Evolutionary conservation across 2,888 invertebrate genomes (phyloP).

Genomic region (Eucera pruinosa): DNA sequence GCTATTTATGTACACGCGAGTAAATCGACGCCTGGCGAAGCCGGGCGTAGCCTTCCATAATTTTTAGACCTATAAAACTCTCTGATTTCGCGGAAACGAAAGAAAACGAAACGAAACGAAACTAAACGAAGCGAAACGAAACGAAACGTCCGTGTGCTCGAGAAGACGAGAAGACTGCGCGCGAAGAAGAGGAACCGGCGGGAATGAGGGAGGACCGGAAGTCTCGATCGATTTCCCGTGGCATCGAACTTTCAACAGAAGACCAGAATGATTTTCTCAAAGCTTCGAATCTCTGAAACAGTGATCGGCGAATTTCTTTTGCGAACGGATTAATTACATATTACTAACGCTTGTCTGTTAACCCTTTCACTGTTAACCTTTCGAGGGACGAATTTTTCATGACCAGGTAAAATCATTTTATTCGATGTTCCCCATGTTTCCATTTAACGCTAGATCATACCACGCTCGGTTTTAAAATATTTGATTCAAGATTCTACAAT

Average conservation of each 20-base stretch:
- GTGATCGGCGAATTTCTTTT: too few relatives aligned
- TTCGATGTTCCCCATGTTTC: too few relatives aligned
- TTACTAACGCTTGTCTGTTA: too few relatives aligned
- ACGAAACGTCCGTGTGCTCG: slow-evolving; percentile 53
- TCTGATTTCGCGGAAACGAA: slow-evolving; percentile 74
- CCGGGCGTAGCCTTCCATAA: slow-evolving; percentile 80
- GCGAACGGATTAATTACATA: too few relatives aligned
- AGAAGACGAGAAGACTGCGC: slow-evolving; percentile 24
- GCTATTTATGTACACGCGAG: slow-evolving; percentile 81
- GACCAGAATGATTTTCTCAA: slow-evolving; percentile 28
- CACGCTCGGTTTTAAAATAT: too few relatives aligned
- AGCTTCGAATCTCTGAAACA: slow-evolving; percentile 27
- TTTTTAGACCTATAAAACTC: too few relatives aligned
- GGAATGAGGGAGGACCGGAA: not conserved
- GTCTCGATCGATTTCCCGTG: slow-evolving; percentile 10
- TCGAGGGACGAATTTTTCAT: too few relatives aligned
- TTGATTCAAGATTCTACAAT: too few relatives aligned
- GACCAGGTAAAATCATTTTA: too few relatives aligned
- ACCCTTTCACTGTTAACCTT: too few relatives aligned
- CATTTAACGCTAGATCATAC: too few relatives aligned
- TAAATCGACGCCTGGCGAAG: slow-evolving; percentile 74
- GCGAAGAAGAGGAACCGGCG: slow-evolving; percentile 7
- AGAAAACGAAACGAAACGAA: too few relatives aligned
- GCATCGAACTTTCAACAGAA: not conserved
- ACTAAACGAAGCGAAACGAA: slow-evolving; percentile 54